Evolutionary conservation across 2,888 invertebrate genomes (phyloP).

Genomic region (Hesperia comma): DNA sequence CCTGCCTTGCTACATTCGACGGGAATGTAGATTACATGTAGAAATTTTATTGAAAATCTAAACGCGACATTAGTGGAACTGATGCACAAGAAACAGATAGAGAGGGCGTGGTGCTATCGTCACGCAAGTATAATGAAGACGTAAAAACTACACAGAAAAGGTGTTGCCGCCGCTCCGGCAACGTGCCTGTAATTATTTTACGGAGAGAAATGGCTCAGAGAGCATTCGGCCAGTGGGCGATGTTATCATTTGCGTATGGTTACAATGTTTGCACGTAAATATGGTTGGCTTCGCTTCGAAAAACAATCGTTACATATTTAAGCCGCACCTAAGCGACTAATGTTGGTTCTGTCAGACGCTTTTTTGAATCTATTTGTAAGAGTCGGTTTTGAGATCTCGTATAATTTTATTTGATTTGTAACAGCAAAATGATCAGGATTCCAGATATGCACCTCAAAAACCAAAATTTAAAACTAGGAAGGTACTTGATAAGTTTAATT

Average conservation of each 20-base stretch:
- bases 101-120: constrained; percentile 33
- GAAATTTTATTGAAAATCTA: background rate
- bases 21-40: background rate
- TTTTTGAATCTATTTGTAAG: no score
- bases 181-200: constrained; percentile 30
- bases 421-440: no score
- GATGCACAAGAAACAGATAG: constrained; percentile 27
- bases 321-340: no score
- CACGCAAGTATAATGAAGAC: constrained; percentile 40
- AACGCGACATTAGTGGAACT: constrained; percentile 11
- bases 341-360: no score
- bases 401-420: no score
- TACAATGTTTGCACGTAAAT: constrained; percentile 17
- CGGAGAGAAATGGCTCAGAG: constrained; percentile 32
- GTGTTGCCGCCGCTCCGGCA: constrained; percentile 35
- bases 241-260: constrained; percentile 29
- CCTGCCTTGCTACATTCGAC: no score
- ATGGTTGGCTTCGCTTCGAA: background rate
- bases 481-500: no score
- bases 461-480: no score
- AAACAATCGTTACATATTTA: no score
- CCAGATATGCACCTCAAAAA: no score
- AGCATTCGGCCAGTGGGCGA: constrained; percentile 20
- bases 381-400: no score
- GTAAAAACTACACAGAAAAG: constrained; percentile 41